phyloP scores from a whole-genome alignment of 2,888 invertebrate genomes.

The Gymnoscelis rufifasciata region DNA sequence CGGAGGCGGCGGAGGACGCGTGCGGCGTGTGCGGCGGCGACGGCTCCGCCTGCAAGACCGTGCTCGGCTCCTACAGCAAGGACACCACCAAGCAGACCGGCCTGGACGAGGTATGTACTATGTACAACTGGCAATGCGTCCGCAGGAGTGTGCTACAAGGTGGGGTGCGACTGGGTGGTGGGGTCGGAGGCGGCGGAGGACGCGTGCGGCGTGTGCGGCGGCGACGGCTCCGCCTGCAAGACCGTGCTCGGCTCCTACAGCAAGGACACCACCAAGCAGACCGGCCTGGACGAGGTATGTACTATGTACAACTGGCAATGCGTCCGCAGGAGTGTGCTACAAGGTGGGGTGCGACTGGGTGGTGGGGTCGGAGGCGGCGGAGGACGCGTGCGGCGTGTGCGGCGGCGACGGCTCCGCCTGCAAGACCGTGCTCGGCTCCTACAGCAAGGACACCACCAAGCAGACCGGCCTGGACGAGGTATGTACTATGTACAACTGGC shows the following conservation, averaged over 20 bases:
- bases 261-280: slow-evolving; percentile 77
- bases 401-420: slow-evolving; percentile 91
- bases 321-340: slow-evolving; percentile 82
- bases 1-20: slow-evolving; percentile 87
- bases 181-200: slow-evolving; percentile 89
- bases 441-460: slow-evolving; percentile 81
- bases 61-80: slow-evolving; percentile 85
- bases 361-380: slow-evolving; percentile 87
- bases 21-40: slow-evolving; percentile 93
- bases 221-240: slow-evolving; percentile 89
- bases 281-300: slow-evolving; percentile 77
- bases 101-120: slow-evolving; percentile 70
- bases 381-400: slow-evolving; percentile 92
- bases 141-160: slow-evolving; percentile 84
- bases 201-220: slow-evolving; percentile 91
- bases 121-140: too few species aligned
- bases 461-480: slow-evolving; percentile 79
- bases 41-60: slow-evolving; percentile 88
- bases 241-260: slow-evolving; percentile 86
- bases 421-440: slow-evolving; percentile 85
- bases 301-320: background rate
- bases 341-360: slow-evolving; percentile 95
- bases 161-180: slow-evolving; percentile 94
- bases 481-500: slow-evolving; percentile 16
- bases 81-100: slow-evolving; percentile 77